phyloP scores from a whole-genome alignment of 2,113 vertebrate genomes.

The Tenrec ecaudatus region DNA sequence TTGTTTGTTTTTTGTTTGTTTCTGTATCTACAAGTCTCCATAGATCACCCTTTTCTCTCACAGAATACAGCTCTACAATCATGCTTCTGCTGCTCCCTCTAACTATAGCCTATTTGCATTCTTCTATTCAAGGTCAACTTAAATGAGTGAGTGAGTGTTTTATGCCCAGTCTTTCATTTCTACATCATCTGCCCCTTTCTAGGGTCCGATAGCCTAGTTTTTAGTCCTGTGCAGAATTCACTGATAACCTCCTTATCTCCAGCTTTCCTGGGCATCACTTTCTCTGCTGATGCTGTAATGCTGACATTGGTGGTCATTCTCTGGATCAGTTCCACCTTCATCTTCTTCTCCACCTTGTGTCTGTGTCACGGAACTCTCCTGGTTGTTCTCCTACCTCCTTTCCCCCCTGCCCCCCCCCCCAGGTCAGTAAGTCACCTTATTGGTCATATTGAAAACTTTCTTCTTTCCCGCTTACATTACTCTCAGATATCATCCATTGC shows the following conservation, averaged over 20 bases:
- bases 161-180: neutral
- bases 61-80: neutral
- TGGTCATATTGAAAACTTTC: no score
- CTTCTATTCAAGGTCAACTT: neutral
- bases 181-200: neutral
- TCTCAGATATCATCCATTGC: neutral
- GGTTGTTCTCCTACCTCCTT: neutral
- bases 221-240: neutral
- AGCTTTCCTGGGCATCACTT: neutral
- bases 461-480: neutral
- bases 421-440: neutral
- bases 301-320: neutral
- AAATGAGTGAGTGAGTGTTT: neutral
- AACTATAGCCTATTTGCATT: neutral
- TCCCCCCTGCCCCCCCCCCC: neutral
- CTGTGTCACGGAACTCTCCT: neutral
- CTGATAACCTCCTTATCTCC: neutral
- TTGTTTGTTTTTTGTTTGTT: neutral
- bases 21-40: neutral
- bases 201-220: neutral
- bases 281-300: neutral
- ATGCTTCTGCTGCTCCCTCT: neutral
- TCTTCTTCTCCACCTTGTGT: neutral
- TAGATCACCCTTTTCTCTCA: neutral
- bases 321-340: neutral